phyloP scores from a whole-genome alignment of 2,113 vertebrate genomes.

The Vulpes vulpes region DNA sequence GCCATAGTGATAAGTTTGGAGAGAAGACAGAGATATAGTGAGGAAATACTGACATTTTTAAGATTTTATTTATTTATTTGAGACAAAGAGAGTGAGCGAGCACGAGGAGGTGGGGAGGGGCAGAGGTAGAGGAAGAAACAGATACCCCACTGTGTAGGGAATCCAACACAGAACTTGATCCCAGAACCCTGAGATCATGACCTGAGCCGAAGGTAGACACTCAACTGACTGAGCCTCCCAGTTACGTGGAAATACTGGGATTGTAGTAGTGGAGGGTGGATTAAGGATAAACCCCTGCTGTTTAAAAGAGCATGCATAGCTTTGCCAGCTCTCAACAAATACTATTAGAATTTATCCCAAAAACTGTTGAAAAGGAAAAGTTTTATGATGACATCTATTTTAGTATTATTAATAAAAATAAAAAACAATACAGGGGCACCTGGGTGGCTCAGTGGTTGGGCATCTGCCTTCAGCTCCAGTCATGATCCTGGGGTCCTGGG shows the following conservation, averaged over 20 bases:
- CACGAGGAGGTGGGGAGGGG: too few relatives aligned
- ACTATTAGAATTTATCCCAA: not conserved
- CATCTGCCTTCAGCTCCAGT: too few relatives aligned
- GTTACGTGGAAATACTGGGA: not conserved
- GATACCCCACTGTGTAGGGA: too few relatives aligned
- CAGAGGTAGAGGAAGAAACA: too few relatives aligned
- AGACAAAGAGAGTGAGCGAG: too few relatives aligned
- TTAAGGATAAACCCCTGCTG: not conserved
- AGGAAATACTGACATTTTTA: not conserved
- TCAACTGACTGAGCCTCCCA: too few relatives aligned
- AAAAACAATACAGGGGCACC: not conserved
- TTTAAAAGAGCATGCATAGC: not conserved
- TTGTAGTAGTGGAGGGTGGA: constrained; percentile 43
- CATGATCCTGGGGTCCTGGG: too few relatives aligned
- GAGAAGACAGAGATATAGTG: constrained; percentile 34
- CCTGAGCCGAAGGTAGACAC: too few relatives aligned
- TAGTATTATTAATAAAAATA: constrained; percentile 45
- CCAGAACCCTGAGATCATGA: too few relatives aligned
- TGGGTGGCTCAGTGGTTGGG: too few relatives aligned
- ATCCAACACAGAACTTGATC: too few relatives aligned
- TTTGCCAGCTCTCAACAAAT: constrained; percentile 47
- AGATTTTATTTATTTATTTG: too few relatives aligned
- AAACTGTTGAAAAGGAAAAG: constrained; percentile 36
- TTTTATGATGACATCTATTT: constrained; percentile 25
- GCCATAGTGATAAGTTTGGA: not conserved